Percentiles rank a stretch among this genome's conserved stretches.
Evolutionary conservation across 2,797 vertebrate species (phyloP).

Genomic region (Podarcis siculus): DNA sequence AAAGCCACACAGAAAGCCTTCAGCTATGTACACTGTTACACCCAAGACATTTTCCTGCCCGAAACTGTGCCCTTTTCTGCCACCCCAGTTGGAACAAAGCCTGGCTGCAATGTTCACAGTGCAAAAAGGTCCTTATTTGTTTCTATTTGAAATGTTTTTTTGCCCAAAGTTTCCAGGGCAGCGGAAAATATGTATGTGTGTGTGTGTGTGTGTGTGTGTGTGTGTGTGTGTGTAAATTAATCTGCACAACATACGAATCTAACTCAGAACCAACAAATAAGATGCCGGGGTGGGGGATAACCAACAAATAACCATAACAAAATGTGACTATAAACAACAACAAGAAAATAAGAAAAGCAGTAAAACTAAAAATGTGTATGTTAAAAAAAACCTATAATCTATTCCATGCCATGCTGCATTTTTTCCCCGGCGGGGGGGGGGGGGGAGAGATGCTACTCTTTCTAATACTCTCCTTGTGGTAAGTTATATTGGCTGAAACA

Average conservation of each 20-base stretch:
- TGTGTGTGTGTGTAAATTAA: background rate
- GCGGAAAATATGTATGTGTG: background rate
- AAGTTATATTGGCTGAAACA: slow-evolving; percentile 52
- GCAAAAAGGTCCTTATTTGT: background rate
- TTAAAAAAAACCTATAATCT: background rate
- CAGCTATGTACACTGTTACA: background rate
- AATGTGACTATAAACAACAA: background rate
- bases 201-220: too few relatives aligned
- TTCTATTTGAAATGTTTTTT: background rate
- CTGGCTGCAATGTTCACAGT: background rate
- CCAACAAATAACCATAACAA: background rate
- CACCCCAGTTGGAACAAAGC: background rate
- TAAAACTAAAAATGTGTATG: background rate
- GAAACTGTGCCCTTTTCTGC: too few relatives aligned
- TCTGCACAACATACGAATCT: background rate
- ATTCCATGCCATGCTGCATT: background rate
- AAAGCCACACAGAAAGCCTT: background rate
- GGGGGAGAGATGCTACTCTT: background rate
- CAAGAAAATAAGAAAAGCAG: background rate
- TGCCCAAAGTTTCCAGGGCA: background rate
- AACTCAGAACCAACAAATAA: background rate
- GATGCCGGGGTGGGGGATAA: too few relatives aligned
- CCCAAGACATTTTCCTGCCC: background rate
- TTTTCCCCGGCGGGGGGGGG: background rate
- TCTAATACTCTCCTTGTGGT: slow-evolving; percentile 13